Base-by-base conservation (phyloP, 2,888 invertebrate genomes). In the Synergus gifuensis region DNA sequence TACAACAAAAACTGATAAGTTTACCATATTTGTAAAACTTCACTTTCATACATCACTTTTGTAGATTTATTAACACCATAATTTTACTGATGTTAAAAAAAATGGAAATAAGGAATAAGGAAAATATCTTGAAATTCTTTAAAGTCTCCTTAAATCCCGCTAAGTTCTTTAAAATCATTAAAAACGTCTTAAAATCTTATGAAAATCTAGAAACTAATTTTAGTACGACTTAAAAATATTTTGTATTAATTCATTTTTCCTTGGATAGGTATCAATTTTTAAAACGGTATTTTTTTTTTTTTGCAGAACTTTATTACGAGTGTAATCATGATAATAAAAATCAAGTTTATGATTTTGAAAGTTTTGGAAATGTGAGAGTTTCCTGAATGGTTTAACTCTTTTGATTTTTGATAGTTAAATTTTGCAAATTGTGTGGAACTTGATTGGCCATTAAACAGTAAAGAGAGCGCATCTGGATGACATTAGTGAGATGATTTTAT, bases 401-500 rank as follows among this genome's bases (percentile, higher is more conserved):
- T 18, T 40, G 66, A 66, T 42, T 42, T 2, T 42, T 40, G 66
- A 66, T 66, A 42, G 18, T 64, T n/a, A 42, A 42, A 66, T 40
- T 66, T 66, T 66, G 66, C 14, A 46, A 46, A 67, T 67, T 67
- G 67, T 67, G 22, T 22, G 67, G 14, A 67, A 44, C 44, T 46
- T 44, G 14, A 67, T 28, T 5, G 67, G 4, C 14, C 18, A 46
- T 67, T 67, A 46, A 46, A 67, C 46, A 44, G 22, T 44, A 22
- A 44, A 44, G 22, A 22, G 22, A 44, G 18, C 67, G n/a, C 46
- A 46, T 46, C 44, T 67, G 22, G 18, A 44, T 67, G 44, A 14
- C 46, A 44, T 67, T 67, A 18, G 18, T 67, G 81, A 66, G 81
- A 80, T 83, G 76, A 79, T 79, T 81, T 78, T 79, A 82, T 82